These are phyloP conservation scores for Boleophthalmus pectinirostris DNA, from an alignment of 2,113 vertebrate species.

Conservation along the genomic window DNA sequence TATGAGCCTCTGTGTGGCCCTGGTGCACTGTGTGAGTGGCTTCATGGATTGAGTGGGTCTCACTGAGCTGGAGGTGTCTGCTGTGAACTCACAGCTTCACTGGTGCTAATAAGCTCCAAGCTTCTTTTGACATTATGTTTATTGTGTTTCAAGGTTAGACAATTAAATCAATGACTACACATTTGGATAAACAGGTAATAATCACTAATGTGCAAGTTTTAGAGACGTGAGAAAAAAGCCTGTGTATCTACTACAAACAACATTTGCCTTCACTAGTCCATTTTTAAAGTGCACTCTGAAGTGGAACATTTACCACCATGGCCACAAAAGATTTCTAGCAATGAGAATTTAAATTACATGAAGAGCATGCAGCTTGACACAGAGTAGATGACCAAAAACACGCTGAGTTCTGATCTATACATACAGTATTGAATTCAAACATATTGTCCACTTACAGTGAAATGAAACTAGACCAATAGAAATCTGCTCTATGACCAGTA, in stretches of 20 bases:
- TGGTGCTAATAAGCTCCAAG: neutral
- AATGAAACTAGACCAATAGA: too few species aligned
- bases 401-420: too few species aligned
- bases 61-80: neutral
- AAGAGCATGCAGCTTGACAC: too few species aligned
- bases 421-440: too few species aligned
- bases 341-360: too few species aligned
- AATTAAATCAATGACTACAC: neutral
- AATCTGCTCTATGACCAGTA: too few species aligned
- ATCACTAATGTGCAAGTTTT: neutral
- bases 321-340: neutral
- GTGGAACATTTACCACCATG: neutral
- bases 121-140: neutral
- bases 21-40: neutral
- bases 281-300: too few species aligned
- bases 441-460: too few species aligned
- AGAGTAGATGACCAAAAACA: too few species aligned
- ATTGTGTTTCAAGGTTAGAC: neutral
- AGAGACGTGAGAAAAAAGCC: neutral
- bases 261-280: too few species aligned
- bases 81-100: neutral
- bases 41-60: neutral
- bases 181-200: neutral
- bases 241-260: too few species aligned
- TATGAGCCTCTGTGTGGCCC: neutral